A percentile compares a stretch with the other conserved stretches of the same genome.
Conservation (phyloP, 2,113 vertebrate genomes). For the Piliocolobus tephrosceles region DNA sequence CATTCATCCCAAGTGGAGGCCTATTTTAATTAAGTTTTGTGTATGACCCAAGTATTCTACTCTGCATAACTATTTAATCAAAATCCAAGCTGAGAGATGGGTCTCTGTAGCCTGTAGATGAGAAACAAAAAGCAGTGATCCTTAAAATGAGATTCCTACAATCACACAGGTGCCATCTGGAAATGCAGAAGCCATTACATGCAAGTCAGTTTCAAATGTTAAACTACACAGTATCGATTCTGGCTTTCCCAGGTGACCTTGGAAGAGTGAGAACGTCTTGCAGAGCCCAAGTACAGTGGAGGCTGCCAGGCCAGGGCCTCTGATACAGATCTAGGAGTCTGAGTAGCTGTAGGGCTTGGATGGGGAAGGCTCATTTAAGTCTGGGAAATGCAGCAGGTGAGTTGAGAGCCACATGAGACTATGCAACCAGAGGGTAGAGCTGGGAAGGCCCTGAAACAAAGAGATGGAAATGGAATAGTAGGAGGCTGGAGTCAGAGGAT, state of each 20-base stretch:
- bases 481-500: neutral
- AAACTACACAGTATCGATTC: neutral
- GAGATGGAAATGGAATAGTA: neutral
- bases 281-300: neutral
- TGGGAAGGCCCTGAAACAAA: neutral
- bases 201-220: neutral
- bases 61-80: neutral
- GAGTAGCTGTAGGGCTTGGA: neutral
- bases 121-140: neutral
- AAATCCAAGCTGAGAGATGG: neutral
- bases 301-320: neutral
- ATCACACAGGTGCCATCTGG: neutral
- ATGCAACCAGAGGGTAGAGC: neutral
- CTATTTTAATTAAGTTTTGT: neutral
- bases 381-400: neutral
- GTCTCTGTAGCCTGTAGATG: neutral
- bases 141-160: neutral
- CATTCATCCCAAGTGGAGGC: neutral
- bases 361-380: neutral
- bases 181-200: neutral
- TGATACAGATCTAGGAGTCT: neutral
- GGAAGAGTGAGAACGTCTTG: neutral
- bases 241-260: neutral
- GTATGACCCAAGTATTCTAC: neutral
- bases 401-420: neutral